Base-by-base conservation (phyloP, 2,797 vertebrate genomes). In the Melanotaenia boesemani region DNA sequence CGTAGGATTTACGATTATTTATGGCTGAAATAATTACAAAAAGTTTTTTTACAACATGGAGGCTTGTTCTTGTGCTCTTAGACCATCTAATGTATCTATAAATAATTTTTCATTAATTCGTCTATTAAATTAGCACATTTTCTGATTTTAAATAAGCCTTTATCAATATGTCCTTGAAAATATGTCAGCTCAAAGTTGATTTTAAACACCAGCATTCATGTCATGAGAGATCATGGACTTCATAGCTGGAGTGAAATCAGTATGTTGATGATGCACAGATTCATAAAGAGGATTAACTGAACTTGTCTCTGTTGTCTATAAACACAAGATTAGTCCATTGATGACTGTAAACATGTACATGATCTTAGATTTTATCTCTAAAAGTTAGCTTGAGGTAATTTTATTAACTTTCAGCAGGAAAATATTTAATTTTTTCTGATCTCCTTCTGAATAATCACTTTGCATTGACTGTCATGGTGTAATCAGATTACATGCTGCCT, bases 401-500 rank as follows among this genome's bases (percentile, higher is more conserved):
- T 56, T 67, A 5, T 59, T 70, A 5, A 63, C 44, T 68, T 54
- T 70, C 63, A 76, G 63, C 70, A 74, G 9, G 34, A 52, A 61
- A 52, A 73, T 0, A 1, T 61, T 39, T 24, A 46, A 57, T 32
- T 5, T 55, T 50, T 50, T 50, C n/a, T 50, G n/a, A 50, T 50
- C 48, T 50, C 48, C 1, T 57, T 37, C 36, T 37, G 2, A 55
- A 18, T 52, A 63, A 8, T 50, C 59, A 46, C 61, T 67, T 55
- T 41, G 54, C 56, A 48, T 26, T n/a, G 18, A 46, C 56, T 30
- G 61, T 68, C 37, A 63, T 60, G 24, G 66, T 79, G 71, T 60
- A 67, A 64, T 65, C 67, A 70, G 65, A 67, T 70, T 62, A 70
- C 68, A 50, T 20, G 5, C 70, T 69, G 76, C 74, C 36, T 73